Evolutionary conservation across 2,113 vertebrate genomes (phyloP), one percentile per base, ranked within the genome.

Genomic region (Rostratula benghalensis): DNA sequence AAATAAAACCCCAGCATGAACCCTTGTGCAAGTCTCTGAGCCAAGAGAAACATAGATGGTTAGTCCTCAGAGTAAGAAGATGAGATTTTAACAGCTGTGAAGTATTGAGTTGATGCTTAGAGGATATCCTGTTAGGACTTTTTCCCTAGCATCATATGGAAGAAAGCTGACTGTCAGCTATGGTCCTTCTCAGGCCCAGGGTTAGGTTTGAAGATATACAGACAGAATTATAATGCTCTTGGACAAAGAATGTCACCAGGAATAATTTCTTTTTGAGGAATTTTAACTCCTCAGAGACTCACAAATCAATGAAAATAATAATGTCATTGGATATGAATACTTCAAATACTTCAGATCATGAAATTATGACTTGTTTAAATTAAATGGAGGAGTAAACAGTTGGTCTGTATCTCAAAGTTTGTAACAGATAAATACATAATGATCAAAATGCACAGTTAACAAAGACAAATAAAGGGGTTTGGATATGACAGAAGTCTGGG

Each of bases 31-130:
- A 68, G 30, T 59, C 48, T 41, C 14, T 13, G 20, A 94, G 84
- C 77, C 87, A 95, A 95, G 45, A 83, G 43, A 87, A 95, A 93
- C 64, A 94, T 7, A 73, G 31, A 68, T 53, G 7, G 33, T 60
- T 71, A 67, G 46, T 79, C 48, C 65, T 89, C 23, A 51, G 61
- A 75, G 35, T 30, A 91, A 91, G 86, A 86, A 61, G 56, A 92
- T 82, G 77, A 84, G 77, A 84, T 82, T 95, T 87, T 89, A 91
- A 93, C 57, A 94, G 81, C 53, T 84, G 53, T 56, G 33, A 89
- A 92, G 35, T 48, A 56, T 67, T 96, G 80, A 86, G 31, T 50
- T 95, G 92, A 92, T 78, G 65, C 43, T 84, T 43, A 41, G 46
- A 82, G 73, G 60, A 14, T 67, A 81, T 5, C 14, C 28, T 51